These are phyloP conservation scores for Brachyalestes nurse DNA, from an alignment of 2,797 vertebrate species.

Conservation along the genomic window DNA sequence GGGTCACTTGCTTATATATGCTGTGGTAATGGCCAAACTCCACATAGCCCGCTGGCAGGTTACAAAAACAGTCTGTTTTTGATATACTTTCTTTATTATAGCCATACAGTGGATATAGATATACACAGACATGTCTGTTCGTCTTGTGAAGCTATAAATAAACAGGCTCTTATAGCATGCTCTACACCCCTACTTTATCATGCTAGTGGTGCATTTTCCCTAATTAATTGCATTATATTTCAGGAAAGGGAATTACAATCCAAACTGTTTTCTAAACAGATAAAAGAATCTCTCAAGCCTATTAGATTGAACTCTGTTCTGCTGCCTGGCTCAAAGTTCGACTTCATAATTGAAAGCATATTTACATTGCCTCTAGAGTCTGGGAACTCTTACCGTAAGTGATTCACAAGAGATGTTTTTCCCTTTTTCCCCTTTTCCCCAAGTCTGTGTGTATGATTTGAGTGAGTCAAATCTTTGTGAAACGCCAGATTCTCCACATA, in stretches of 20 bases:
- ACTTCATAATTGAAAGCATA: constrained; percentile 25
- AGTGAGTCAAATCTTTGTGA: constrained; percentile 7
- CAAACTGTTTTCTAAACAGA: constrained; percentile 6
- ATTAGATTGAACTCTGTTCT: neutral
- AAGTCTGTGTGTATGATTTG: neutral
- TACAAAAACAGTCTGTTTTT: neutral
- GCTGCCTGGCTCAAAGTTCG: neutral
- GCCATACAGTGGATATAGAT: neutral
- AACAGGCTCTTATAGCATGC: neutral
- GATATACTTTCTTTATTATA: neutral
- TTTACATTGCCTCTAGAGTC: constrained; percentile 28
- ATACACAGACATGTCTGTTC: neutral
- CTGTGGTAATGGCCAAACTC: too few species aligned
- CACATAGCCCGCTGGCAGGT: too few species aligned
- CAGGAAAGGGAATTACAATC: neutral
- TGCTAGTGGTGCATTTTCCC: neutral
- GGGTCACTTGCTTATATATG: too few species aligned
- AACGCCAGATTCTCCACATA: constrained; percentile 1
- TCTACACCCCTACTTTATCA: neutral
- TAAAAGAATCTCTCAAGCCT: neutral
- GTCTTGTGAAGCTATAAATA: neutral
- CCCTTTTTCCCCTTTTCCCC: neutral
- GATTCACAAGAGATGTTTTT: constrained; percentile 26
- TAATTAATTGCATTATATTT: neutral
- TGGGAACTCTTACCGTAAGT: constrained; percentile 32